These are phyloP conservation scores for Drosophila simulans DNA, from an alignment of 1,140 invertebrate genomes.

Conservation along the genomic window DNA sequence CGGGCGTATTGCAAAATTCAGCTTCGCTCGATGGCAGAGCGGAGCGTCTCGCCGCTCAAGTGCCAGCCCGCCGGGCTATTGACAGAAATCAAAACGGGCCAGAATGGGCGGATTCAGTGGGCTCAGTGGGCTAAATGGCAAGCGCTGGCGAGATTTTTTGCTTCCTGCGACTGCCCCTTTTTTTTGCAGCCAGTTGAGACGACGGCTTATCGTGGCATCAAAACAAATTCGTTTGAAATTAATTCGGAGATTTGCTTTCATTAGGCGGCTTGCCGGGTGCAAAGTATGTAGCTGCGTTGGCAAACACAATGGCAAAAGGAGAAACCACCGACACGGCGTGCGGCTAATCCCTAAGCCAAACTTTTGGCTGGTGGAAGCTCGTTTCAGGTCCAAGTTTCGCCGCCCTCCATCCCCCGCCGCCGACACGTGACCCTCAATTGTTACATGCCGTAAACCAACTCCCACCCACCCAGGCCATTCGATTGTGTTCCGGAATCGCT, in stretches of 20 bases:
- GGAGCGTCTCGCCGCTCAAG: conserved; percentile 64
- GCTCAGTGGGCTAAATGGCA: conserved; percentile 66
- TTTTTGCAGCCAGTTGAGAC: conserved; percentile 24
- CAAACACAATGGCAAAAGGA: conserved; percentile 68
- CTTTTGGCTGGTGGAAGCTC: conserved; percentile 66
- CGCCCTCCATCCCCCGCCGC: conserved; percentile 7
- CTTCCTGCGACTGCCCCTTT: conserved; percentile 19
- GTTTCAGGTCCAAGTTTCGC: conserved; percentile 22
- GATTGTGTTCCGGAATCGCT: conserved; percentile 67
- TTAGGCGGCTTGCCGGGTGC: conserved; percentile 70
- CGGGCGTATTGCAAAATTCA: conserved; percentile 71
- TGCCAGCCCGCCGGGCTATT: conserved; percentile 77
- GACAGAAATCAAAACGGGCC: conserved; percentile 76
- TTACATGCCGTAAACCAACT: conserved; percentile 6
- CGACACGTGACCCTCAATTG: conserved; percentile 55
- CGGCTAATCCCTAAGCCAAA: conserved; percentile 77
- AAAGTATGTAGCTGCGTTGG: conserved; percentile 70
- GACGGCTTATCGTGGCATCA: conserved; percentile 81
- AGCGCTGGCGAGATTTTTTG: conserved; percentile 35
- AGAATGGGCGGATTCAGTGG: conserved; percentile 37
- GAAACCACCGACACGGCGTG: conserved; percentile 59
- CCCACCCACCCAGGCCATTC: conserved; percentile 4
- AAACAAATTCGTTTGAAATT: conserved; percentile 84
- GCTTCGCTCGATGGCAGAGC: conserved; percentile 60
- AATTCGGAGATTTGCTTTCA: conserved; percentile 84